A percentile compares a stretch with the other conserved stretches of the same genome.
These are phyloP conservation scores for Tigriopus japonicus DNA, from an alignment of 1,140 invertebrate species.

Conservation along the genomic window DNA sequence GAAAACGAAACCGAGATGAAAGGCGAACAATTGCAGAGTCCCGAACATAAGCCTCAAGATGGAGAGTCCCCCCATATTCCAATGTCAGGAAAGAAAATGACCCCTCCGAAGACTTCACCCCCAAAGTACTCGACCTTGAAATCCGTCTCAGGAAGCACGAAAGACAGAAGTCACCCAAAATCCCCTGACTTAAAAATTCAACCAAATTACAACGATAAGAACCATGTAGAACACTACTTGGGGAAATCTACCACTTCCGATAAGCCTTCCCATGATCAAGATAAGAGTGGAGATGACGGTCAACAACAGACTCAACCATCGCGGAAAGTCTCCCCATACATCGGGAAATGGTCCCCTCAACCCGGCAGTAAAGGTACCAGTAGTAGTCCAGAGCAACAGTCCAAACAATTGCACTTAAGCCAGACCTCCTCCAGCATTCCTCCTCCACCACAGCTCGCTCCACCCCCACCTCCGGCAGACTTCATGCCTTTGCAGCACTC, in stretches of 20 bases:
- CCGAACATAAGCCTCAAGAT: conserved; percentile 34
- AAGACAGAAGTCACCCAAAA: not conserved
- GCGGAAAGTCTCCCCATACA: not conserved
- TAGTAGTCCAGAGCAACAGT: not conserved
- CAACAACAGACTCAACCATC: not conserved
- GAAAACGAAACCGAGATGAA: conserved; percentile 65
- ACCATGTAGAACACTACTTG: too few relatives aligned
- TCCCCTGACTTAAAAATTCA: not conserved
- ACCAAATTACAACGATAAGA: too few relatives aligned
- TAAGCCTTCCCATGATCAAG: not conserved
- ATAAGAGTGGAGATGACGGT: not conserved
- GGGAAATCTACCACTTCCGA: too few relatives aligned
- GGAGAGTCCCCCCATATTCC: not conserved
- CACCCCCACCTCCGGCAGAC: conserved; percentile 14
- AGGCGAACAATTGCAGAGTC: conserved; percentile 49
- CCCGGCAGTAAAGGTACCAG: too few relatives aligned
- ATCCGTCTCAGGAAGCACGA: not conserved
- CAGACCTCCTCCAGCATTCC: not conserved
- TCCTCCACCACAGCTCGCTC: conserved; percentile 3
- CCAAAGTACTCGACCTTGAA: not conserved
- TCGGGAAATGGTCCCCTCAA: not conserved
- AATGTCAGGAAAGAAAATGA: not conserved
- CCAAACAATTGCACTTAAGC: not conserved
- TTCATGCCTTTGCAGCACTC: conserved; percentile 13
- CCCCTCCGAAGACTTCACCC: not conserved